These are phyloP conservation scores for Lucilia sericata DNA, from an alignment of 1,140 invertebrate genomes.

Conservation along the genomic window DNA sequence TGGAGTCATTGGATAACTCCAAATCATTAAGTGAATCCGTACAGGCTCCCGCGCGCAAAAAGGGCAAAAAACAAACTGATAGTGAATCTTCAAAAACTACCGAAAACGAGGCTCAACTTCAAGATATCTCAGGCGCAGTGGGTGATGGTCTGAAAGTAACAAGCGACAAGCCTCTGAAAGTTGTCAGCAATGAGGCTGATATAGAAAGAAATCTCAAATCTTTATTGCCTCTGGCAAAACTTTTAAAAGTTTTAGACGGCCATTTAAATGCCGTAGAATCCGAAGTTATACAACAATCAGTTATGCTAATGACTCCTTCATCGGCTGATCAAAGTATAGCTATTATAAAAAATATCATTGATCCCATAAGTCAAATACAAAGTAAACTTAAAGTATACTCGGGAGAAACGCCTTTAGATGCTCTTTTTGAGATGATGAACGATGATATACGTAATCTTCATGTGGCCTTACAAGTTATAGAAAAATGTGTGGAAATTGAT, in stretches of 20 bases:
- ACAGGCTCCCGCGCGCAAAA: conserved; percentile 59
- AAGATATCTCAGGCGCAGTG: conserved; percentile 70
- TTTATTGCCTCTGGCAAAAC: conserved; percentile 60
- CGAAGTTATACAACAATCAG: conserved; percentile 73
- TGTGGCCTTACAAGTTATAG: conserved; percentile 74
- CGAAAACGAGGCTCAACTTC: conserved; percentile 63
- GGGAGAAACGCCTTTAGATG: conserved; percentile 68
- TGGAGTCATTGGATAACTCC: conserved; percentile 51
- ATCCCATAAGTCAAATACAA: conserved; percentile 75
- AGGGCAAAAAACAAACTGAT: conserved; percentile 64
- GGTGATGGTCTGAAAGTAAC: conserved; percentile 68
- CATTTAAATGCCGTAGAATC: conserved; percentile 72
- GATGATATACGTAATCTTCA: conserved; percentile 74
- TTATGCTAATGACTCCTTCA: conserved; percentile 73
- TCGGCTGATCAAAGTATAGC: conserved; percentile 75
- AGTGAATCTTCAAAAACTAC: conserved; percentile 64
- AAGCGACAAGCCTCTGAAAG: conserved; percentile 52
- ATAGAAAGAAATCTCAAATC: conserved; percentile 60
- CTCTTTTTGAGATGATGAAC: conserved; percentile 71
- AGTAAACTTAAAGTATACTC: conserved; percentile 70
- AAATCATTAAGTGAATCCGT: conserved; percentile 53
- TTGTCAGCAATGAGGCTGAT: conserved; percentile 55
- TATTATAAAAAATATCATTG: conserved; percentile 73
- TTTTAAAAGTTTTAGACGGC: conserved; percentile 58
- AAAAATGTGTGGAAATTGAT: conserved; percentile 77